A percentile compares a stretch with the other conserved stretches of the same genome.
Conservation (phyloP, 35 echinoderm and acorn worm genomes). For the Stichopus chloronotus region DNA sequence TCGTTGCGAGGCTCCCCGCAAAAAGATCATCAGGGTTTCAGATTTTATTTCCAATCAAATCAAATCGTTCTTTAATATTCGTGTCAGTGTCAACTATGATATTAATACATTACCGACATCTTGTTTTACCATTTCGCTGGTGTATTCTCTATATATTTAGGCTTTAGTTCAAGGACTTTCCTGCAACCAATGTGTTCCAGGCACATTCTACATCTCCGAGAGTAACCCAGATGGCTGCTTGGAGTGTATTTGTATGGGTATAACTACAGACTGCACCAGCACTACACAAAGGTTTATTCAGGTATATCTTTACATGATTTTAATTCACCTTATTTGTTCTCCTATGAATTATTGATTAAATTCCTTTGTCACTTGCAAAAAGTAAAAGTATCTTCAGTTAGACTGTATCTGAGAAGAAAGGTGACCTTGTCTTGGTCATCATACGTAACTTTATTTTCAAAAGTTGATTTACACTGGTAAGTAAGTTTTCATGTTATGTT, state of each 20-base stretch:
- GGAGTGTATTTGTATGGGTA: constrained; percentile 95
- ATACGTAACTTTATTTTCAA: too few species aligned
- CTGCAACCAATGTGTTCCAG: constrained; percentile 75
- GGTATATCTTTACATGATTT: constrained; percentile 37
- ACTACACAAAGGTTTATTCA: constrained; percentile 54
- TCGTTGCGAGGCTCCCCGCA: too few species aligned
- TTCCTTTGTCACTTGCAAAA: too few species aligned
- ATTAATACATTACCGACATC: too few species aligned
- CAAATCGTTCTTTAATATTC: not conserved
- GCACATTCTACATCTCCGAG: constrained; percentile 74
- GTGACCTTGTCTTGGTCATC: too few species aligned
- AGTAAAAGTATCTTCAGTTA: too few species aligned
- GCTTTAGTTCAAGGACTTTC: constrained; percentile 60
- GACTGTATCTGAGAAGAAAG: too few species aligned
- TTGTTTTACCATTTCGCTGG: not conserved
- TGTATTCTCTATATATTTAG: constrained; percentile 30
- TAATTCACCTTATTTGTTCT: too few species aligned
- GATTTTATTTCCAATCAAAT: not conserved
- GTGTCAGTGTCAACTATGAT: not conserved
- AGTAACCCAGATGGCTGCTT: constrained; percentile 73
- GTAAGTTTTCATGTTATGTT: too few species aligned
- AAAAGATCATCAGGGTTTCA: too few species aligned
- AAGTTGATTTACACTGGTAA: too few species aligned
- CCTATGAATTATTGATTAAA: too few species aligned
- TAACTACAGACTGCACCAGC: constrained; percentile 79